These are phyloP conservation scores for Ctenoplectra terminalis DNA, from an alignment of 1,140 invertebrate species.

Conservation along the genomic window DNA sequence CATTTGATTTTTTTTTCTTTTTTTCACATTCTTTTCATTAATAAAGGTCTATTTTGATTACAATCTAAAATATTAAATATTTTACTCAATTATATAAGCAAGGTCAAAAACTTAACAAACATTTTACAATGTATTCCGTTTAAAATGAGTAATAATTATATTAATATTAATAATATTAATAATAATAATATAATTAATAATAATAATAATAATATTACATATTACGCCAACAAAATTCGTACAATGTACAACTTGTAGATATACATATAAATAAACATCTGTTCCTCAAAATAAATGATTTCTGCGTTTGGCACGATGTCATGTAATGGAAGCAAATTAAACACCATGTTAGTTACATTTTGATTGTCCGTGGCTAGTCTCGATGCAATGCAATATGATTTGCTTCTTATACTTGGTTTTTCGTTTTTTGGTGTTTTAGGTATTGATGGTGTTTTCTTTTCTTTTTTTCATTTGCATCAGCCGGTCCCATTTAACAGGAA, in stretches of 20 bases:
- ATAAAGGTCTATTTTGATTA: conserved; percentile 79
- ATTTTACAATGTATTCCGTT: conserved; percentile 79
- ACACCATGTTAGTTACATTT: conserved; percentile 74
- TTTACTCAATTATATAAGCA: conserved; percentile 80
- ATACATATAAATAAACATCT: conserved; percentile 56
- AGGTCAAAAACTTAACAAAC: conserved; percentile 84
- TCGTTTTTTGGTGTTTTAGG: conserved; percentile 46
- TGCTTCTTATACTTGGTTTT: conserved; percentile 47
- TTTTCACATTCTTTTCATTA: conserved; percentile 63
- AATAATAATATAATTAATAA: conserved; percentile 55
- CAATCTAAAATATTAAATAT: conserved; percentile 81
- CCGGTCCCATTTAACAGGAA: conserved; percentile 41
- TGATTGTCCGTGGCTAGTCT: conserved; percentile 78
- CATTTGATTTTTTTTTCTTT: conserved; percentile 51
- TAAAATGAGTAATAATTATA: conserved; percentile 80
- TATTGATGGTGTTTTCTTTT: conserved; percentile 47
- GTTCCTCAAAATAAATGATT: conserved; percentile 69
- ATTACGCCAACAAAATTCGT: conserved; percentile 73
- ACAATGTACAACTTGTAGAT: conserved; percentile 66
- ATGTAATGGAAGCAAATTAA: conserved; percentile 79
- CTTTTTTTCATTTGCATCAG: conserved; percentile 39
- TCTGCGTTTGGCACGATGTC: conserved; percentile 77
- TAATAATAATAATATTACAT: conserved; percentile 65
- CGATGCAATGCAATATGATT: conserved; percentile 59
- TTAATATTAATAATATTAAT: conserved; percentile 74